Evolutionary conservation across 2,113 vertebrate species (phyloP), one percentile per base, ranked within the genome.

Genomic region (Boulengeromyrus knoepffleri): DNA sequence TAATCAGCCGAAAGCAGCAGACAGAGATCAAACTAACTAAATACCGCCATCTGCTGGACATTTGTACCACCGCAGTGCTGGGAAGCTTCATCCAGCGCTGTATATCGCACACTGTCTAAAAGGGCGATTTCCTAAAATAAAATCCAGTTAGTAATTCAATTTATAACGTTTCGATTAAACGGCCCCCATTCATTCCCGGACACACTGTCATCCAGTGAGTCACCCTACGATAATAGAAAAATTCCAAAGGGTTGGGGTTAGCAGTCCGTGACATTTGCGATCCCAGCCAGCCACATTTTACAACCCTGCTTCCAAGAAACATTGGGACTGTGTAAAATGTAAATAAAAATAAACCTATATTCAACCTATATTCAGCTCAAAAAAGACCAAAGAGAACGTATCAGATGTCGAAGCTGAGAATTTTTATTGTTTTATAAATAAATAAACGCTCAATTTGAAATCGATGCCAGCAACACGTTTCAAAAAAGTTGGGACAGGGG

Each of bases 21-120:
- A 24, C 49, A 52, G 4, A 56, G 31, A 56, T 5, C 24, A 56
- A 52, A 87, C n/a, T 53, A 52, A 87, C 85, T 56, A 87, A 87
- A 87, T 87, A 87, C 85, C 50, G 15, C 85, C 85, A 87, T 87
- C 85, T 87, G 85, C 85, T 87, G 85, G 85, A 53, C 49, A 87
- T 87, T 15, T 36, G 31, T 36, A 36, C n/a, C 13, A 39, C 31
- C 19, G 12, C 85, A 36, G 21, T 3, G 8, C n/a, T 27, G 62
- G 24, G 62, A 66, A 66, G 62, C 10, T 31, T 15, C 27, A 31
- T 27, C 27, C 5, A 24, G 50, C 47, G 56, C 27, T 31, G 45
- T 36, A 5, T 53, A 15, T 31, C 10, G 21, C 27, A 8, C 50
- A 0, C 17, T 39, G 52, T 39, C 19, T 53, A 50, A 53, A 52